Conservation (phyloP, 2,113 vertebrate genomes). For the Pampusana beccarii region DNA sequence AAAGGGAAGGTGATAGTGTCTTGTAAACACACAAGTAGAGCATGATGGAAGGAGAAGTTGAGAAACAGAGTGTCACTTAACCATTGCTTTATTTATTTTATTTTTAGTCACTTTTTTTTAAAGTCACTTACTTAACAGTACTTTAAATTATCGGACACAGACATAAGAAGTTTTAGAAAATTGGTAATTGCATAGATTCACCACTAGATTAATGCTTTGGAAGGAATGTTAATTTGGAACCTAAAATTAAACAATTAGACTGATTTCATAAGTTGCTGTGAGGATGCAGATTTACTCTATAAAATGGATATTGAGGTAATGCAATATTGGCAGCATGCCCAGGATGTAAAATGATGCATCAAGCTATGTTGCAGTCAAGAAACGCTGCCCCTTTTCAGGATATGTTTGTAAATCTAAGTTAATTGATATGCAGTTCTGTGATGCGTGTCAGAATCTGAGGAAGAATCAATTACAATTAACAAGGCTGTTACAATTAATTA, state of each 20-base stretch:
- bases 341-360: constrained; percentile 13
- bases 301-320: constrained; percentile 53
- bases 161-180: background rate
- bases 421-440: background rate
- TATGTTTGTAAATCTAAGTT: background rate
- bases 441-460: background rate
- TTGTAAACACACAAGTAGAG: background rate
- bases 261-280: constrained; percentile 53
- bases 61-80: background rate
- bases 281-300: constrained; percentile 40
- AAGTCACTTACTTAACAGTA: background rate
- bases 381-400: constrained; percentile 18
- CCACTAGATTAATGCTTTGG: constrained; percentile 47
- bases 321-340: constrained; percentile 33
- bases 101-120: too few relatives aligned
- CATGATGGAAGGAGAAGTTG: background rate
- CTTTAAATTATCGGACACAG: background rate
- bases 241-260: constrained; percentile 63
- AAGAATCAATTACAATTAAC: constrained; percentile 19
- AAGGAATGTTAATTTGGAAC: constrained; percentile 46
- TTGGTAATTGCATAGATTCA: constrained; percentile 46
- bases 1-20: background rate
- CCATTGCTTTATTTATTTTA: background rate
- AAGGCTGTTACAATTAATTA: background rate
- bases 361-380: constrained; percentile 21